Evolutionary conservation across 1,140 invertebrate genomes (phyloP).

Genomic region (Lepidurus arcticus): DNA sequence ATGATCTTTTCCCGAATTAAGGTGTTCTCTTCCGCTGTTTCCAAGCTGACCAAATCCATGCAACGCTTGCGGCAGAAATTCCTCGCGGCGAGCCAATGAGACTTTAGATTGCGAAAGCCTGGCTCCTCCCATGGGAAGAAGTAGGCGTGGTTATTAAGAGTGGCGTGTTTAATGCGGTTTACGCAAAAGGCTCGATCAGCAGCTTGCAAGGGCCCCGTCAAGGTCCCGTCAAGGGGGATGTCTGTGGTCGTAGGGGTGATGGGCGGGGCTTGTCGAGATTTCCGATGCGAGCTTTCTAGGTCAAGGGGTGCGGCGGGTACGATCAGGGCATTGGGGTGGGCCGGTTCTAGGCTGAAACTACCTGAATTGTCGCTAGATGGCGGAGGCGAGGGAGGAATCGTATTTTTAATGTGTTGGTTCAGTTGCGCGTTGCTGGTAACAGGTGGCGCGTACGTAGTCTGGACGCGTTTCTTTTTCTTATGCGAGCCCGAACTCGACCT

Average conservation of each 20-base stretch:
- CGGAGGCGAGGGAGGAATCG: not conserved
- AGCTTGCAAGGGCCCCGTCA: not conserved
- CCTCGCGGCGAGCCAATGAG: constrained; percentile 71
- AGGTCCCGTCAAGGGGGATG: not conserved
- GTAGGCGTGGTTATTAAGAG: constrained; percentile 60
- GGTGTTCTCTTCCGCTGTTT: constrained; percentile 73
- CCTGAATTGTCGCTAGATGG: not conserved
- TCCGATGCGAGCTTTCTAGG: not conserved
- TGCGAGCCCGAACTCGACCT: not conserved
- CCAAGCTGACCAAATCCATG: constrained; percentile 76
- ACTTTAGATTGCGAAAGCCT: constrained; percentile 60
- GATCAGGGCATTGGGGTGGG: not conserved
- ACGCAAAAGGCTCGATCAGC: not conserved
- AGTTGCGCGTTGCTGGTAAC: not conserved
- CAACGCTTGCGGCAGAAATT: constrained; percentile 76
- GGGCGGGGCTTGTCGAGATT: not conserved
- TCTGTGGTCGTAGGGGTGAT: not conserved
- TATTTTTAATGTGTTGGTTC: not conserved
- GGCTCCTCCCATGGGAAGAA: constrained; percentile 78
- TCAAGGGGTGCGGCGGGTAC: not conserved
- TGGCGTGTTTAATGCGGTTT: not conserved
- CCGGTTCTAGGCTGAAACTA: not conserved
- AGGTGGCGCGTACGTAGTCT: not conserved
- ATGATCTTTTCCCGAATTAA: constrained; percentile 70
- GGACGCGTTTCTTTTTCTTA: not conserved